Conservation (phyloP, 2,888 invertebrate genomes). For the Epistrophella euchroma region DNA sequence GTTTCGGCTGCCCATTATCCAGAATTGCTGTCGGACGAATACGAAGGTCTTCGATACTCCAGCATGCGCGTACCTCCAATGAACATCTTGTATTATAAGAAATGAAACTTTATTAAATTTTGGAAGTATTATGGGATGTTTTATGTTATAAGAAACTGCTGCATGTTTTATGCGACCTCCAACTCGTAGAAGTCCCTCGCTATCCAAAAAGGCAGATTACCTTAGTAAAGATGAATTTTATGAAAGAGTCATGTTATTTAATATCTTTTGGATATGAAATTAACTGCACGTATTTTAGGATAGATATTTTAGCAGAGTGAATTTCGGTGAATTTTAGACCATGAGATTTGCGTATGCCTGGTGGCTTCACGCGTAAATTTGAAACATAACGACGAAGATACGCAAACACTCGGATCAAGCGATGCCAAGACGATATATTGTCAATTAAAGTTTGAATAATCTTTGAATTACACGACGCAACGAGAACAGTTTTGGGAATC, state of each 20-base stretch:
- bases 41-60: conserved; percentile 6
- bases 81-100: conserved; percentile 7
- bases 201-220: conserved; percentile 32
- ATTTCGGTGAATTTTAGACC: conserved; percentile 1
- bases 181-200: conserved; percentile 15
- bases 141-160: conserved; percentile 15
- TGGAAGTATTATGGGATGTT: conserved; percentile 33
- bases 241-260: background rate
- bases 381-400: conserved; percentile 22
- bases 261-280: conserved; percentile 2
- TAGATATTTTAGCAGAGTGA: background rate
- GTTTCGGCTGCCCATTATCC: conserved; percentile 19
- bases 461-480: background rate
- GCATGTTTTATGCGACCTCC: conserved; percentile 29
- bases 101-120: background rate
- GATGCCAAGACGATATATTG: conserved; percentile 38
- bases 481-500: background rate
- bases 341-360: background rate
- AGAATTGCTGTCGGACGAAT: conserved; percentile 3
- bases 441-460: conserved; percentile 8
- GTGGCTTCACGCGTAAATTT: background rate
- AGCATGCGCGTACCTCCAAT: background rate
- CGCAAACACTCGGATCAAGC: background rate
- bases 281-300: background rate
- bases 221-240: background rate